Base-by-base conservation (phyloP, 2,888 invertebrate genomes). In the Polydrusus pterygomalis region DNA sequence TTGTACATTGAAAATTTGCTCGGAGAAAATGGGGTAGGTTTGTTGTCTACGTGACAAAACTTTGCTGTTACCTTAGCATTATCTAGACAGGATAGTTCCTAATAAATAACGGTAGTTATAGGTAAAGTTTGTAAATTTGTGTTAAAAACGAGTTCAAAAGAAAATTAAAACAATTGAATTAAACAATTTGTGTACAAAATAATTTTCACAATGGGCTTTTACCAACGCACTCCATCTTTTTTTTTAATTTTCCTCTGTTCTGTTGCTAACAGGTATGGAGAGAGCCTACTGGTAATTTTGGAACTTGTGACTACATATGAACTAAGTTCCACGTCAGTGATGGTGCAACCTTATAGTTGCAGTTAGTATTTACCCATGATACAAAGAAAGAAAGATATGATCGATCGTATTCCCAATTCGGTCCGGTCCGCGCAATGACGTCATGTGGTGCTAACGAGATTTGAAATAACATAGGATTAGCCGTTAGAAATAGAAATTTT, bases 31-130 rank as follows among this genome's bases (percentile, higher is more conserved):
- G 72, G 72, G 54, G 40, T 54, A 54, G 56, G 64, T 74, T 74
- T 70, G 70, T 64, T 74, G 54, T 74, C 68, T 74, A 63, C 67
- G 65, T 72, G 72, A 58, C 51, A 60, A 67, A 34, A 54, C 54
- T 73, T 60, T 47, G 6, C 58, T 71, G 73, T 47, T 73, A 64
- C 64, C 71, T 64, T 60, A 17, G 17, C 15, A 40, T 60, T 60
- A 60, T 60, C 58, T 60, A 38, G 17, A 11, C 7, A 17, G 17
- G 11, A 38, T 15, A 56, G 11, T 17, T 10, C 30, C 17, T 60
- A 18, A 38, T 60, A 34, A 58, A 15, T 38, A 38, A 38, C 15
- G 18, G 3, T 18, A 2, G 6, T 38, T 58, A n/a, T 17, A 38
- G 11, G 2, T 58, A 38, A 15, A 58, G 15, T 38, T 58, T 5